phyloP scores from a whole-genome alignment of 2,113 vertebrate genomes.

The Recurvirostra avosetta region DNA sequence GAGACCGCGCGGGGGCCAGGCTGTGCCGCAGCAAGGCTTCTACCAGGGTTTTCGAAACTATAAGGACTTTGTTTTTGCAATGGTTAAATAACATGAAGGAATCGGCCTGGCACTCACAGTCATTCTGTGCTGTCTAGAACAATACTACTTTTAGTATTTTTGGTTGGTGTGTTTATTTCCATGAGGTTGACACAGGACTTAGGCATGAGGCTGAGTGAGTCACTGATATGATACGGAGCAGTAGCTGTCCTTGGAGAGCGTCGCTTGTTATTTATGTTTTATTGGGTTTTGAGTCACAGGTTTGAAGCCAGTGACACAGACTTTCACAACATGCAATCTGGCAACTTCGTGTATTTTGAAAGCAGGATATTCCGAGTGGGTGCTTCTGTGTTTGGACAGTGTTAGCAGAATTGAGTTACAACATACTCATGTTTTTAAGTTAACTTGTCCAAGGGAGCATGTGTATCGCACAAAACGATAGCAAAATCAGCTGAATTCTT shows the following conservation, averaged over 20 bases:
- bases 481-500: not conserved
- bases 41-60: not conserved
- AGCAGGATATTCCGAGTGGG: not conserved
- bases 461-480: not conserved
- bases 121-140: not conserved
- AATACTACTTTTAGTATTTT: not conserved
- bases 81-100: not conserved
- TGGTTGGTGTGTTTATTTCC: not conserved
- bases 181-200: not conserved
- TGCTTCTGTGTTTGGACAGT: not conserved
- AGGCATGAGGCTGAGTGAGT: constrained; percentile 18
- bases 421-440: not conserved
- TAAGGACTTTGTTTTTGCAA: rapidly evolving
- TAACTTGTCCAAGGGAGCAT: not conserved
- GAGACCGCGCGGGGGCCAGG: rapidly evolving
- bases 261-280: not conserved
- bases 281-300: not conserved
- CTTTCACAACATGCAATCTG: not conserved
- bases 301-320: not conserved
- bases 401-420: not conserved
- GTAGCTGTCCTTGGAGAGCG: not conserved
- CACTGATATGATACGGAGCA: not conserved
- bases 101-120: rapidly evolving
- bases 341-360: not conserved
- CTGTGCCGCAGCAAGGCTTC: not conserved